Base-by-base conservation (phyloP, 2,113 vertebrate genomes). In the Dicerorhinus sumatrensis region DNA sequence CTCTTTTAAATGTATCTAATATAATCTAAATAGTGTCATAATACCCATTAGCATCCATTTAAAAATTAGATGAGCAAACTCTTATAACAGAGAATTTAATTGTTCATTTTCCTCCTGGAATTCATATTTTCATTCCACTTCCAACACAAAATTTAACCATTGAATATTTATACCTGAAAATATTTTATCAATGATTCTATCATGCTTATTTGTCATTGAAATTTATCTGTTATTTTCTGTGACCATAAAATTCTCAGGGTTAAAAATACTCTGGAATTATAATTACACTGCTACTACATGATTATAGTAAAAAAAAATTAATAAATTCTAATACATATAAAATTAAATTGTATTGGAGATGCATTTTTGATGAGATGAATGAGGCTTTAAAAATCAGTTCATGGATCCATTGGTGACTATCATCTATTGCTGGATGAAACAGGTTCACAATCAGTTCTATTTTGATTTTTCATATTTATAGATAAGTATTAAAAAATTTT, bases 231-330 rank as follows among this genome's bases (percentile, higher is more conserved):
- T 42, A 87, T 86, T 63, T 90, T 63, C 14, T 60, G 3, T 75
- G 11, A 42, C n/a, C 29, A 73, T 70, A 92, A 96, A 56, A 81
- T 56, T 48, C 36, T 82, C 79, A 94, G 12, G 27, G 10, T 51
- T 93, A 91, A 93, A 97, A 91, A 39, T 42, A 77, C 12, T 56
- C 56, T 70, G 18, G 11, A 73, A 48, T 93, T 63, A 20, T 89
- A 70, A 69, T 86, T n/a, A 58, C 25, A 69, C 8, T 72, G 79
- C 6, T 85, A 62, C 72, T 48, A 54, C 60, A 58, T 67, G 17
- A 77, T 60, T 65, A 46, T 21, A 89, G 23, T 67, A 81, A 92
- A 83, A 48, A n/a, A n/a, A 39, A 8, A 25, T 80, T 80, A 88
- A 48, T 65, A 77, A 70, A 36, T 87, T 87, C 36, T 81, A 80